phyloP scores from a whole-genome alignment of 23 tunicate genomes.

The Halocynthia roretzi region DNA sequence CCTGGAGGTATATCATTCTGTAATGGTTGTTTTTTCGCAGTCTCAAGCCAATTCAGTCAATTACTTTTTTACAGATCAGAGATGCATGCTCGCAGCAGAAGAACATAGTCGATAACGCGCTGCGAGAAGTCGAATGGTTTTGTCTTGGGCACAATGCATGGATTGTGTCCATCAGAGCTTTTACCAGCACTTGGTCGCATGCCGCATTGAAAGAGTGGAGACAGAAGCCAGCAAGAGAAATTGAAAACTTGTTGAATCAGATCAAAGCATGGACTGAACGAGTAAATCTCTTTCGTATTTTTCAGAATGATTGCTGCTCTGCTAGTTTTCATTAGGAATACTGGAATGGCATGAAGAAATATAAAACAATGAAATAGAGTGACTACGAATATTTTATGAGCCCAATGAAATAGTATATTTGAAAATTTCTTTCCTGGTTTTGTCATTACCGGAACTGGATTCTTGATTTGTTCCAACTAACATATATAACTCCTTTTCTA shows the following conservation, averaged over 20 bases:
- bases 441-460: too few species aligned
- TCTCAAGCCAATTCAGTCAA: background rate
- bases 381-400: background rate
- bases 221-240: conserved; percentile 45
- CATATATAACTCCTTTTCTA: background rate
- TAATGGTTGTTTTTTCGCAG: background rate
- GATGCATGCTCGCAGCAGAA: conserved; percentile 37
- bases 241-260: conserved; percentile 36
- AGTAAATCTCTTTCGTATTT: conserved; percentile 14
- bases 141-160: conserved; percentile 57
- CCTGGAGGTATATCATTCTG: conserved; percentile 44
- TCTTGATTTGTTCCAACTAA: too few species aligned
- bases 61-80: conserved; percentile 31
- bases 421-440: too few species aligned
- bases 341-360: too few species aligned
- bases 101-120: conserved; percentile 29
- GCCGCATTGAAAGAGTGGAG: conserved; percentile 27
- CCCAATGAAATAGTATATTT: background rate
- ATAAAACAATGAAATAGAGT: too few species aligned
- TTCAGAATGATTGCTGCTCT: too few species aligned
- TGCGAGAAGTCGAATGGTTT: conserved; percentile 41
- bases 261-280: conserved; percentile 74
- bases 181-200: conserved; percentile 47
- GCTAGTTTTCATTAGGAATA: too few species aligned
- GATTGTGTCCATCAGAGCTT: conserved; percentile 45